Percentiles rank a stretch among this genome's conserved stretches.
phyloP scores from a whole-genome alignment of 2,888 invertebrate genomes.

The Macrosoma leucophasiata region DNA sequence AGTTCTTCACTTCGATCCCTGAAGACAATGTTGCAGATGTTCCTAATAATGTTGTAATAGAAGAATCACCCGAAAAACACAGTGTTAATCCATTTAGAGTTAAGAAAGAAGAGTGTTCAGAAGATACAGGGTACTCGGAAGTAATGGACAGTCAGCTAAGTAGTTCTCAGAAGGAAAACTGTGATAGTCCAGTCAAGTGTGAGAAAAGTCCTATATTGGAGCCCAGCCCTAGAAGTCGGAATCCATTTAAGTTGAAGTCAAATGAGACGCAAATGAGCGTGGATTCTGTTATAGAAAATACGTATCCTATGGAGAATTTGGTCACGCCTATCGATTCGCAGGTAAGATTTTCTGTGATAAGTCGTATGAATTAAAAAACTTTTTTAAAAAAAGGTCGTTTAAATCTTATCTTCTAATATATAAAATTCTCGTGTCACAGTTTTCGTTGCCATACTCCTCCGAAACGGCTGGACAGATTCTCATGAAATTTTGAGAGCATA shows the following conservation, averaged over 20 bases:
- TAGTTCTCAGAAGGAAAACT: slow-evolving; percentile 56
- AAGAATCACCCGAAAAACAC: slow-evolving; percentile 40
- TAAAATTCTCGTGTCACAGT: too few relatives aligned
- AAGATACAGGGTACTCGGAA: slow-evolving; percentile 31
- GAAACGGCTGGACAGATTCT: too few relatives aligned
- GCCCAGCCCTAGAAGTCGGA: slow-evolving; percentile 36
- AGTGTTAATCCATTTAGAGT: slow-evolving; percentile 8
- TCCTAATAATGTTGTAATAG: slow-evolving; percentile 27
- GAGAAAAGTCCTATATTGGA: slow-evolving; percentile 46
- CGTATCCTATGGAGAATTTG: slow-evolving; percentile 49
- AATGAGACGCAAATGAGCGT: slow-evolving; percentile 32
- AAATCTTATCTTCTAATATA: too few relatives aligned
- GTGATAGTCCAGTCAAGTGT: slow-evolving; percentile 37
- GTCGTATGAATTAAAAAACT: too few relatives aligned
- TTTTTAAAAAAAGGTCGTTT: too few relatives aligned
- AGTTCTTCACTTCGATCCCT: slow-evolving; percentile 64
- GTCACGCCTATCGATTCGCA: slow-evolving; percentile 53
- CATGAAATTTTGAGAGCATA: too few relatives aligned
- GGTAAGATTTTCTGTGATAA: slow-evolving; percentile 31
- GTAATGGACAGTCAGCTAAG: slow-evolving; percentile 30
- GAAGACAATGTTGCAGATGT: slow-evolving; percentile 30
- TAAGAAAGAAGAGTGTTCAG: slow-evolving; percentile 23
- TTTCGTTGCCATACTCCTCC: too few relatives aligned
- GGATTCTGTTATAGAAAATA: slow-evolving; percentile 58
- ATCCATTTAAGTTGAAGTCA: slow-evolving; percentile 33